Evolutionary conservation across 2,797 vertebrate species (phyloP), one percentile per base, ranked within the genome.

Genomic region (Coranthus polyacanthus): DNA sequence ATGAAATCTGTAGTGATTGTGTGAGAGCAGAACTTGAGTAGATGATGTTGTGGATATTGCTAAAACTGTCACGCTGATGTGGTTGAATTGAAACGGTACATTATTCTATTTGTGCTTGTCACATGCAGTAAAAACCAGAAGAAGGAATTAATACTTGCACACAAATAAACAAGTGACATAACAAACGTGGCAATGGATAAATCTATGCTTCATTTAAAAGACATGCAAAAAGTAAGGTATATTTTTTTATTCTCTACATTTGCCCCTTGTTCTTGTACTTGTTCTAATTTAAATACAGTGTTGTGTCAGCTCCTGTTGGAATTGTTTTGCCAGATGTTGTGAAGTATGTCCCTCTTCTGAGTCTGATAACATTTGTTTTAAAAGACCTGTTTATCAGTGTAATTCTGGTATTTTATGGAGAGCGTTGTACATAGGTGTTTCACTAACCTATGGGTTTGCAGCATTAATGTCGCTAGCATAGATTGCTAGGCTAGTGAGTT

Each of bases 51-150:
- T 73, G 24, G 50, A 68, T 75, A 52, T 38, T 63, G 54, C 45
- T 80, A 6, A 73, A 80, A 70, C 42, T 64, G 65, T 79, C 51
- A 51, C 21, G 70, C 51, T 64, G 60, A 56, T 78, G 53, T 58
- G 68, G 66, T 59, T 67, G 44, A 67, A 60, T 54, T 56, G 59
- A 12, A 72, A 34, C 32, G 37, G 46, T 64, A 49, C 68, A 71
- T 83, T 50, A 75, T 79, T 54, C 61, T 59, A 61, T 52, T 68
- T 57, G 67, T 64, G 46, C 26, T 32, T 73, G 58, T 78, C 69
- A 42, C 67, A 62, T 54, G 61, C 12, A 24, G 62, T 34, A 44
- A 58, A 70, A 68, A 65, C 21, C 24, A 26, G 34, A 20, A 17
- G 41, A 75, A 56, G 50, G 44, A 59, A 51, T 78, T 80, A 56